Conservation (phyloP, 2,797 vertebrate species). For the Melopsittacus undulatus region DNA sequence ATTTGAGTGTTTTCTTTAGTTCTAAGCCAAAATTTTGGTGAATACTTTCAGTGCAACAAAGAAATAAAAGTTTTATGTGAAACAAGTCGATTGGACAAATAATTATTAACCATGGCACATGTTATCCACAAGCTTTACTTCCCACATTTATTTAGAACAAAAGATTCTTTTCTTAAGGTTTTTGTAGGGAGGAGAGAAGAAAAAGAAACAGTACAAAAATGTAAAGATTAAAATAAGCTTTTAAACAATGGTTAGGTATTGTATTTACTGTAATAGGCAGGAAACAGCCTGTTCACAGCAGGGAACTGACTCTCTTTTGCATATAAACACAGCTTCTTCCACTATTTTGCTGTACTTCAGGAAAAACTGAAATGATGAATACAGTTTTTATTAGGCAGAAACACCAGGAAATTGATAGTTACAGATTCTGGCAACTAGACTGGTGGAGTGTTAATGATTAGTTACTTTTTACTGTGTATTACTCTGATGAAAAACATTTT, state of each 20-base stretch:
- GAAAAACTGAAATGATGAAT: conserved; percentile 29
- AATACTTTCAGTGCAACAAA: background rate
- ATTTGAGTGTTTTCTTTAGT: background rate
- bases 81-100: background rate
- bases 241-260: background rate
- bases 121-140: background rate
- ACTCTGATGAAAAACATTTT: background rate
- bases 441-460: conserved; percentile 33
- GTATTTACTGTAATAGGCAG: background rate
- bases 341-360: conserved; percentile 3
- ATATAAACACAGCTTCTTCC: background rate
- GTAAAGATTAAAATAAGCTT: background rate
- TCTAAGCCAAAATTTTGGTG: background rate
- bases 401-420: conserved; percentile 1
- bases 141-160: background rate
- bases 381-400: background rate
- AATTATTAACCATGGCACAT: background rate
- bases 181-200: background rate
- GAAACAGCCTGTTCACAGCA: background rate
- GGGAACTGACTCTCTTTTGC: background rate
- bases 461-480: conserved; percentile 25
- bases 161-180: background rate
- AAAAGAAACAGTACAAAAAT: background rate
- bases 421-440: background rate
- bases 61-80: background rate